A percentile compares a stretch with the other conserved stretches of the same genome.
These are phyloP conservation scores for Muscicapa adusta DNA, from an alignment of 2,113 vertebrate genomes.

Conservation along the genomic window DNA sequence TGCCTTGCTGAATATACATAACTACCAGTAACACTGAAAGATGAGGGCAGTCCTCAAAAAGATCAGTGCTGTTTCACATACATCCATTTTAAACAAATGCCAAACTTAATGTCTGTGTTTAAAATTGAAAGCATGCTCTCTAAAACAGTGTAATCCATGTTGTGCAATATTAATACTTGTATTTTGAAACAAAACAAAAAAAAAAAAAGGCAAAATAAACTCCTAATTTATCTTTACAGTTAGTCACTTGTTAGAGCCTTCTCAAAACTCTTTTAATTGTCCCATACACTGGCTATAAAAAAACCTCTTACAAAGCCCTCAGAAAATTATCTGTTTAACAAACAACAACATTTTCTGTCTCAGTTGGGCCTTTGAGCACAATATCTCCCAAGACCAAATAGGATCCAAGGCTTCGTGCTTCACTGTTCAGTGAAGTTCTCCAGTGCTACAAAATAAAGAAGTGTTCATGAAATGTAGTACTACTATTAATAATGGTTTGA, in stretches of 20 bases:
- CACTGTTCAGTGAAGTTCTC: neutral
- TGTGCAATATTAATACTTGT: neutral
- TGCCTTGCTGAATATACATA: neutral
- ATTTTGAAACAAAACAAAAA: neutral
- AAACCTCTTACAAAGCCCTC: neutral
- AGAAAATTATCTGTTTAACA: neutral
- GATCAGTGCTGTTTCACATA: neutral
- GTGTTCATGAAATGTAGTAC: neutral
- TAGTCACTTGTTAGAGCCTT: neutral
- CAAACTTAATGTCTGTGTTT: neutral
- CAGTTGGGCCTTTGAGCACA: neutral
- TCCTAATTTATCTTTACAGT: neutral
- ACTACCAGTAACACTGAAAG: neutral
- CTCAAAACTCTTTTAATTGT: neutral
- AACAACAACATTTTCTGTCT: neutral
- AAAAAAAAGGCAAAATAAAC: neutral
- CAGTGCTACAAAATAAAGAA: neutral
- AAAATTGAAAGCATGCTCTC: neutral
- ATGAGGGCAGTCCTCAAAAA: neutral
- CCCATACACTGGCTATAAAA: neutral
- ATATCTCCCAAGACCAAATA: neutral
- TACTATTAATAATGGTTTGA: neutral
- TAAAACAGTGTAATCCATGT: neutral
- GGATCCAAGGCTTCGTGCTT: neutral
- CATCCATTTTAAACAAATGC: neutral